Evolutionary conservation across 2,888 invertebrate genomes (phyloP), one percentile per base, ranked within the genome.

Genomic region (Pyrocoelia pectoralis): DNA sequence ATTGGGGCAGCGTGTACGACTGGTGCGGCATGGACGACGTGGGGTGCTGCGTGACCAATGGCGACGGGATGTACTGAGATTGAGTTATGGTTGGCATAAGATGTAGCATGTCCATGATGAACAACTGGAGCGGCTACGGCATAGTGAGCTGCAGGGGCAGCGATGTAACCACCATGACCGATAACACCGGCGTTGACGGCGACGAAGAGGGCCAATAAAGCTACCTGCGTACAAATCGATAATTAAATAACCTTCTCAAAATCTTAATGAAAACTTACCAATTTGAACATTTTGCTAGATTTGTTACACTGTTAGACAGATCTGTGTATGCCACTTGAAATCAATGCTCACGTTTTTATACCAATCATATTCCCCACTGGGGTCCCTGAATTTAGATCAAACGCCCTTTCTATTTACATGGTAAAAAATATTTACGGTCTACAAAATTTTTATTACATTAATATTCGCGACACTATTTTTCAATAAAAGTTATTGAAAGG

Each of bases 151-250:
- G 24, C 4, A 74, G 84, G 51, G 8, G 51, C 56, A 4, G 40
- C 40, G 13, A 43, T 43, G 43, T 17, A 18, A 18, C 17, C 17
- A 15, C 46, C 65, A 59, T 67, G 62, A 13, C 65, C 68, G 38
- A 67, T 67, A 17, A 66, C 43, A 12, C 74, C 80, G 38, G 83
- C 80, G 65, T 80, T 80, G 69, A 82, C 81, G 58, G 79, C 78
- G 59, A 79, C 81, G 67, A 79, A 77, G 55, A 81, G 72, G 71
- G 84, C 76, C 79, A 87, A 81, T 60, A 84, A 81, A 71, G 86
- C 81, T 70, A 86, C 77, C 87, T 87, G 75, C 15, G n/a, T n/a
- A n/a, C n/a, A n/a, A 83, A 69, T 50, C 81, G 80, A 4, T n/a
- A 33, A 4, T n/a, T 33, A 6, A 33, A 33, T 33, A 3, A 33